Evolutionary conservation across 2,797 vertebrate species (phyloP).

Genomic region (Perodicticus potto): DNA sequence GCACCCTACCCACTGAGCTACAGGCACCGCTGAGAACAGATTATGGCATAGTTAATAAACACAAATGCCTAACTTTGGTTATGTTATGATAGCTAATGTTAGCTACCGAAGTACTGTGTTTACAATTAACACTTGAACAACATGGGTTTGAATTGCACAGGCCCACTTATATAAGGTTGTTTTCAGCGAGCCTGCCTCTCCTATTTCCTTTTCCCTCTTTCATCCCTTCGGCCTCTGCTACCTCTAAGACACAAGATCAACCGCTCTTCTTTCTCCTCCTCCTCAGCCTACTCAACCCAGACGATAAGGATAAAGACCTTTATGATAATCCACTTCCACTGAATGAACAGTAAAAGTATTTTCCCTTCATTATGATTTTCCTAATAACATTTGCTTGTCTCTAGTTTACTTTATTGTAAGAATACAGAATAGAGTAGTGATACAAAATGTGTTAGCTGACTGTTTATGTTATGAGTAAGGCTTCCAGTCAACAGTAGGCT

Average conservation of each 20-base stretch:
- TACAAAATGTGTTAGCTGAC: background rate
- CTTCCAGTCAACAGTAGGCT: background rate
- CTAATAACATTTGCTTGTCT: background rate
- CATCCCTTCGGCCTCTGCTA: background rate
- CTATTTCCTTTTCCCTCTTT: background rate
- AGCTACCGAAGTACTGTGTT: background rate
- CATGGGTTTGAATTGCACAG: background rate
- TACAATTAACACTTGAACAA: background rate
- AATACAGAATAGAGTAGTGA: background rate
- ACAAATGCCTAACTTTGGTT: background rate
- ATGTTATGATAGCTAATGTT: background rate
- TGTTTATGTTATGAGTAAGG: background rate
- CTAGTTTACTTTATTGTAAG: background rate
- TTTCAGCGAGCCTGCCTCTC: background rate
- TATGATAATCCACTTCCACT: background rate
- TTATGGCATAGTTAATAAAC: constrained; percentile 1
- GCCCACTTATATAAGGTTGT: background rate
- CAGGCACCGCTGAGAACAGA: background rate
- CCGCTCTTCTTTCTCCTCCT: background rate
- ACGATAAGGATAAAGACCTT: background rate
- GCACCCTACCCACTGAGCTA: too few species aligned
- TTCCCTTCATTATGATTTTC: background rate
- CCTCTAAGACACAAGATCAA: background rate
- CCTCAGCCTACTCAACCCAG: background rate
- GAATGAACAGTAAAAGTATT: background rate